Evolutionary conservation across 2,113 vertebrate species (phyloP).

Genomic region (Gallinago media): DNA sequence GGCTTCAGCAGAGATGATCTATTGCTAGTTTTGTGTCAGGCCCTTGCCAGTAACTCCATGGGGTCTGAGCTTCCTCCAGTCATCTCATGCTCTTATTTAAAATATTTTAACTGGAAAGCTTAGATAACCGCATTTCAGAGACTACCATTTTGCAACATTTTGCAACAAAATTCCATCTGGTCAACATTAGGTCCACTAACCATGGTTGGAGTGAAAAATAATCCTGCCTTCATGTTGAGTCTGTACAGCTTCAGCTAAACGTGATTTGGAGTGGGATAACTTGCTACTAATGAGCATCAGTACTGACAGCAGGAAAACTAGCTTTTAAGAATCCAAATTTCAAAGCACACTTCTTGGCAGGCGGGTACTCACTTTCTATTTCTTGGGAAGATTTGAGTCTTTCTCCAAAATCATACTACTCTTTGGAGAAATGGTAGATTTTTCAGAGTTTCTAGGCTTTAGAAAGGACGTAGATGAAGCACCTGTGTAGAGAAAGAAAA

Average conservation of each 20-base stretch:
- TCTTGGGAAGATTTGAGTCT: neutral
- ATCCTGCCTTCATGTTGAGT: neutral
- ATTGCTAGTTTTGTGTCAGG: neutral
- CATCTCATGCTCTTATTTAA: neutral
- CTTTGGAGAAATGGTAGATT: neutral
- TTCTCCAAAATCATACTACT: neutral
- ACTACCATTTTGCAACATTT: conserved; percentile 15
- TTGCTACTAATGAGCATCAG: conserved; percentile 2
- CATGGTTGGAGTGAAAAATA: neutral
- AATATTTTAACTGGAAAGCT: conserved; percentile 20
- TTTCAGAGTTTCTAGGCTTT: neutral
- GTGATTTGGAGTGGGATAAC: neutral
- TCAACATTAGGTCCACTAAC: neutral
- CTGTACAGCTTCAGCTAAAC: conserved; percentile 10
- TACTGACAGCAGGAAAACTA: neutral
- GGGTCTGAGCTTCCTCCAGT: neutral
- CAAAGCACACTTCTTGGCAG: neutral
- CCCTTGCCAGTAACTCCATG: neutral
- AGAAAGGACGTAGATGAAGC: neutral
- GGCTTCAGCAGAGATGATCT: neutral
- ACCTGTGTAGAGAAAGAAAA: neutral
- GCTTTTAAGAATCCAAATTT: conserved; percentile 19
- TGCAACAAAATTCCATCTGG: neutral
- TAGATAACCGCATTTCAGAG: neutral
- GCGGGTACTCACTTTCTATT: conserved; percentile 35